Base-by-base conservation (phyloP, 2,888 invertebrate genomes). In the Stenodera caucasica region DNA sequence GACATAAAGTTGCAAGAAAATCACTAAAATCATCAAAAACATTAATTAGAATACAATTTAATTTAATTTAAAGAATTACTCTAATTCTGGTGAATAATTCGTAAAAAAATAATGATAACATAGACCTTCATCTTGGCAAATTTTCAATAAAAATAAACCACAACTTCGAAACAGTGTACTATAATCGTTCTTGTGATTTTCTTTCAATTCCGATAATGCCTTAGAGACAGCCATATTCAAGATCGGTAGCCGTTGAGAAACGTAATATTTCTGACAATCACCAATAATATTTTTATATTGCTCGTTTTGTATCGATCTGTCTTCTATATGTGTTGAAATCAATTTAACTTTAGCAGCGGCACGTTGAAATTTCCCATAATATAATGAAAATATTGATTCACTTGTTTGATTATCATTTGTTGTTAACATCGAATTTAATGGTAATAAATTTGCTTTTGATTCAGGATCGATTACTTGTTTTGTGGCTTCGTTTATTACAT, bases 351-450 rank as follows among this genome's bases (percentile, higher is more conserved):
- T 91, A 0, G 91, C 89, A 0, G 97, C 90, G n/a, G 93, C 91
- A 0, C 94, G 91, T 78, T 96, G 93, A 78, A 98, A 98, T 81
- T 96, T 94, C 0, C 97, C 97, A 76, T 98, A 98, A 75, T 94
- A 97, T 33, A 87, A 87, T 51, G 90, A 95, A 82, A 88, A 92
- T 30, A 90, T 88, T 0, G 90, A 87, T 70, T 91, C 90, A 12
- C 69, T 63, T n/a, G 67, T 57, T 55, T 71, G 71, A 45, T 45
- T 45, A 45, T 45, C 45, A 45, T 11, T 45, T 49, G 60, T 55
- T 7, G 59, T 63, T 85, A 82, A 18, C 15, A 30, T 21, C 73
- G 79, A 37, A 52, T 63, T 60, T 33, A 70, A 63, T 58, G 72
- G 53, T 56, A 71, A 60, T 58, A 73, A 50, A 65, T 73, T 67